A percentile compares a stretch with the other conserved stretches of the same genome.
Evolutionary conservation across 2,797 vertebrate genomes (phyloP).

Genomic region (Platalea minor): DNA sequence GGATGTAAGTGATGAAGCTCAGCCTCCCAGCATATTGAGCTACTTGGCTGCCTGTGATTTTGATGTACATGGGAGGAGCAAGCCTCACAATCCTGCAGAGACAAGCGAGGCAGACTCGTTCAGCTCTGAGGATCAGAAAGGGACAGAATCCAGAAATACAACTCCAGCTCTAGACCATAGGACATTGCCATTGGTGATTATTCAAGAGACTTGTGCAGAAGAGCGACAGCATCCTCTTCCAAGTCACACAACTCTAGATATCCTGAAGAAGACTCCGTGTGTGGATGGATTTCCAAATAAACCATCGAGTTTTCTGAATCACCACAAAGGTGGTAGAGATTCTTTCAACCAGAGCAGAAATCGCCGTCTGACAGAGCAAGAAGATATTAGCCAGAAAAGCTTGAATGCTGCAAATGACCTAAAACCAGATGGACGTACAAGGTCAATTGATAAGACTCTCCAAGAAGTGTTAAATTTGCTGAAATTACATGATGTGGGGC

Average conservation of each 20-base stretch:
- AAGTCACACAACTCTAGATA: conserved; percentile 48
- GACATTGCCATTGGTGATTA: neutral
- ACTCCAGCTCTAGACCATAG: conserved; percentile 64
- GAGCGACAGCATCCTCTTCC: conserved; percentile 12
- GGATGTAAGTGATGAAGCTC: conserved; percentile 65
- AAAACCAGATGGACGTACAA: neutral
- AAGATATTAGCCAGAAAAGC: neutral
- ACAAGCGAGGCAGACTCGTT: conserved; percentile 61
- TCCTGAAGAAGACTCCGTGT: conserved; percentile 56
- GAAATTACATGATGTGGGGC: neutral
- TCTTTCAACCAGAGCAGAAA: neutral
- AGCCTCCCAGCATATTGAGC: conserved; percentile 83
- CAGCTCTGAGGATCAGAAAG: conserved; percentile 71
- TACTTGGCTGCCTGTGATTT: conserved; percentile 80
- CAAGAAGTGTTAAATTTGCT: conserved; percentile 78
- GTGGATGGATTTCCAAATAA: neutral
- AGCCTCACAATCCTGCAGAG: conserved; percentile 26
- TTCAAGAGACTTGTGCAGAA: conserved; percentile 13
- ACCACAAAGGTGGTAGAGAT: neutral
- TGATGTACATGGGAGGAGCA: neutral
- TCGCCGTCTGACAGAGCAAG: neutral
- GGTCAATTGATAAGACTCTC: conserved; percentile 68
- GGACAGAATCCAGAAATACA: conserved; percentile 21
- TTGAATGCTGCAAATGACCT: neutral
- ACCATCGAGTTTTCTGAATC: neutral